Conservation (phyloP, 2,113 vertebrate genomes). For the Pseudois nayaur region DNA sequence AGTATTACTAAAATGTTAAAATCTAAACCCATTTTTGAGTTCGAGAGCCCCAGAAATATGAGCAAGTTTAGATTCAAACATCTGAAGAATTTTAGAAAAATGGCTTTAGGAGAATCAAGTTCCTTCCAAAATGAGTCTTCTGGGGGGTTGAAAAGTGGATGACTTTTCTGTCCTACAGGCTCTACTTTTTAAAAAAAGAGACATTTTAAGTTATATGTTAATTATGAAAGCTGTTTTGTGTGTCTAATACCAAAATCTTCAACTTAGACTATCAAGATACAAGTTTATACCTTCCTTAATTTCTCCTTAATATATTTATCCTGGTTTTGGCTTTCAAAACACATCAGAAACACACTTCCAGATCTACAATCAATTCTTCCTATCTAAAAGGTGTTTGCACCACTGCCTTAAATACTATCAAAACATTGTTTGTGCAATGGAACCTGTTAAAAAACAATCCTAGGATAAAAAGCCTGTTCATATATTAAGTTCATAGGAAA, state of each 20-base stretch:
- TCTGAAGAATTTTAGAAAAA: background rate
- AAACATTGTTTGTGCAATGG: background rate
- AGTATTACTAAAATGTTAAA: background rate
- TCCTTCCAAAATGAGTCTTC: background rate
- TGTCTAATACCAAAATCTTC: background rate
- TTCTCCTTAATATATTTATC: background rate
- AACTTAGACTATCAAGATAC: background rate
- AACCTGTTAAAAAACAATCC: background rate
- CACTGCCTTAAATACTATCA: background rate
- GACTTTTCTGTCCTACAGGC: background rate
- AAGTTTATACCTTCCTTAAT: background rate
- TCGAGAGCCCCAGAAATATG: background rate
- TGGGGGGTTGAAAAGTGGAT: too few relatives aligned
- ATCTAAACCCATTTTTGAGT: background rate
- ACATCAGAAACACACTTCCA: background rate
- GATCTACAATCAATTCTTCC: background rate
- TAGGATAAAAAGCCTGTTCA: background rate
- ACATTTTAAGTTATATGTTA: background rate
- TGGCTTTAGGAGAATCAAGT: background rate
- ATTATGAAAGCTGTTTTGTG: background rate
- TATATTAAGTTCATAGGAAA: background rate
- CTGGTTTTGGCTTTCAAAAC: background rate
- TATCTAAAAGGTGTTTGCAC: background rate
- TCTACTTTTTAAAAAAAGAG: background rate
- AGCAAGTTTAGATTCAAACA: background rate